Base-by-base conservation (phyloP, 2,888 invertebrate species). In the Leptodirus hochenwartii region DNA sequence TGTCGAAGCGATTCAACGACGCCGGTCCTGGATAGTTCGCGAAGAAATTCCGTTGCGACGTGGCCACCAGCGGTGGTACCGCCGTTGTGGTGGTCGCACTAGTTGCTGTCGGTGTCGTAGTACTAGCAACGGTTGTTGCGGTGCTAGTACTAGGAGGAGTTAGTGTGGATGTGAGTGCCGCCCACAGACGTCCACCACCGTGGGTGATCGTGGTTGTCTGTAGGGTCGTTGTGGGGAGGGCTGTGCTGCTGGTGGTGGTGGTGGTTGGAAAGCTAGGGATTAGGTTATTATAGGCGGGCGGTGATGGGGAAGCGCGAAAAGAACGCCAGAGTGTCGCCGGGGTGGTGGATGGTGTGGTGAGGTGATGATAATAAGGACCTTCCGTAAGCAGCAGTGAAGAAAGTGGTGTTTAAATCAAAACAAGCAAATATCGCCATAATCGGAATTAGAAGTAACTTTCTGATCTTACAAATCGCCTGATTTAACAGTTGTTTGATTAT, bases 271-370 rank as follows among this genome's bases (percentile, higher is more conserved):
- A 64, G 54, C 43, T 49, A 58, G 46, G 59, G 53, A 45, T 61
- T n/a, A n/a, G 58, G 51, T 59, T 49, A 39, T 53, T 57, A 47
- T 56, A 59, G 53, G 63, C 64, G 53, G 61, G 58, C n/a, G n/a
- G n/a, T n/a, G n/a, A n/a, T 1, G 50, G 47, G 8, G 48, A 38
- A 11, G 36, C 38, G 15, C 34, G 31, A 23, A 30, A 34, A 3
- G 36, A 30, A 20, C 38, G 31, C 33, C 32, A 36, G n/a, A 36
- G 28, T 12, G 29, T 31, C n/a, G 36, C 32, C n/a, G 32, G 34
- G 20, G 8, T 32, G 10, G 36, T 34, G 15, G 37, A 30, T 20
- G 32, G 25, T 15, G 36, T 30, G 15, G 34, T 27, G 20, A 26
- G 34, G n/a, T n/a, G n/a, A n/a, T n/a, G n/a, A n/a, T n/a, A n/a